Evolutionary conservation across 2,113 vertebrate species (phyloP), one percentile per base, ranked within the genome.

Genomic region (Crotalus horridus): DNA sequence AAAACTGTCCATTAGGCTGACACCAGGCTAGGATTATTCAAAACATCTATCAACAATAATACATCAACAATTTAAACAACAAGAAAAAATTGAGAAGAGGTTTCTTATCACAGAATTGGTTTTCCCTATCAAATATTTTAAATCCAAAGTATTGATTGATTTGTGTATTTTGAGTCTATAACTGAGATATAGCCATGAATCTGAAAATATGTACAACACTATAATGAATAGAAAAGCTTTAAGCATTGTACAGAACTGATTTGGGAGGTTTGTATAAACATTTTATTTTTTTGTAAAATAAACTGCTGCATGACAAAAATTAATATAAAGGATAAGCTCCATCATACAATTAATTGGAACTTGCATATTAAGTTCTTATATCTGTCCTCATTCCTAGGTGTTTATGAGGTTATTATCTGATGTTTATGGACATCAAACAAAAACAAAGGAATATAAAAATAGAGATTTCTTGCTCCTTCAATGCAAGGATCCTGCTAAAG

Each of bases 401-500:
- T 93, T 97, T 61, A 94, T 93, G 89, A 95, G 93, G 33, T 26
- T 17, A 88, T 0, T 48, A 90, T 92, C 87, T 92, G 93, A 94
- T 46, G 21, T 87, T 88, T 90, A 92, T 43, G 55, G 58, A 91
- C 91, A 94, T 89, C 94, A 91, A 93, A 93, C 51, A 29, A 54
- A 96, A 95, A 91, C 51, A 96, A 95, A 95, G 85, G 15, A 24
- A 93, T 93, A 23, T 81, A 94, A 86, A 95, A 90, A 15, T 61
- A 96, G 94, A 91, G 43, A 95, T 54, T 92, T 48, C 15, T 94
- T 87, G 88, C 94, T 94, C 91, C 94, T 95, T 94, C 93, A 95
- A 96, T 1, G 91, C 88, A 95, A 88, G 69, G 74, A 92, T 94
- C 64, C 61, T 96, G 85, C 95, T 87, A 95, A 97, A 97, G 96